These are phyloP conservation scores for Macrochelys suwanniensis DNA, from an alignment of 2,797 vertebrate genomes.

Conservation along the genomic window DNA sequence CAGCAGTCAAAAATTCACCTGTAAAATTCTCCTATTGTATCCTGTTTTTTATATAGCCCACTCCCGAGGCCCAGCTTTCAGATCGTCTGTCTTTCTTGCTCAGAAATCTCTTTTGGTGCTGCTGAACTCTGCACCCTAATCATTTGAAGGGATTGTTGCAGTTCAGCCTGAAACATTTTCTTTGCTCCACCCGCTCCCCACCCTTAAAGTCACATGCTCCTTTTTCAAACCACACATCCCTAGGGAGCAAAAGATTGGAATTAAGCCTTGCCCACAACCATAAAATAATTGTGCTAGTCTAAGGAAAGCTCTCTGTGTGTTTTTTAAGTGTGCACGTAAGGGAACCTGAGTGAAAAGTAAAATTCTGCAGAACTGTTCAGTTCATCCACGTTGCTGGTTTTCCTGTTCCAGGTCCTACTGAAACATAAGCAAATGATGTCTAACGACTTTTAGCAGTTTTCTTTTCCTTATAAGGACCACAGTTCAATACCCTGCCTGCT, in stretches of 20 bases:
- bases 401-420: neutral
- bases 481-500: neutral
- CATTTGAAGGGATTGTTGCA: neutral
- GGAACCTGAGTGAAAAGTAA: neutral
- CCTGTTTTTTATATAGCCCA: neutral
- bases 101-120: slow-evolving; percentile 13
- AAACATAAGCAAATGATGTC: neutral
- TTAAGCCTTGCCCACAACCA: neutral
- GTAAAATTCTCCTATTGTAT: neutral
- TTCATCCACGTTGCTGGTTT: neutral
- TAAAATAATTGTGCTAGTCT: neutral
- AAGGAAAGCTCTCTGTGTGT: neutral
- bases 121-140: neutral
- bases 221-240: fast-evolving
- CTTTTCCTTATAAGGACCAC: neutral
- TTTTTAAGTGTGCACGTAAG: neutral
- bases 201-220: neutral
- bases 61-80: slow-evolving; percentile 15
- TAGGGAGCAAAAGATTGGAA: neutral
- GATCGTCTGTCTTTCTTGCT: slow-evolving; percentile 20
- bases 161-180: neutral
- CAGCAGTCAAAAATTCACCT: neutral
- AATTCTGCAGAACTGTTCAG: neutral
- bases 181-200: neutral
- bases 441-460: neutral